phyloP scores from a whole-genome alignment of 2,888 invertebrate genomes.

The Pardosa pseudoannulata region DNA sequence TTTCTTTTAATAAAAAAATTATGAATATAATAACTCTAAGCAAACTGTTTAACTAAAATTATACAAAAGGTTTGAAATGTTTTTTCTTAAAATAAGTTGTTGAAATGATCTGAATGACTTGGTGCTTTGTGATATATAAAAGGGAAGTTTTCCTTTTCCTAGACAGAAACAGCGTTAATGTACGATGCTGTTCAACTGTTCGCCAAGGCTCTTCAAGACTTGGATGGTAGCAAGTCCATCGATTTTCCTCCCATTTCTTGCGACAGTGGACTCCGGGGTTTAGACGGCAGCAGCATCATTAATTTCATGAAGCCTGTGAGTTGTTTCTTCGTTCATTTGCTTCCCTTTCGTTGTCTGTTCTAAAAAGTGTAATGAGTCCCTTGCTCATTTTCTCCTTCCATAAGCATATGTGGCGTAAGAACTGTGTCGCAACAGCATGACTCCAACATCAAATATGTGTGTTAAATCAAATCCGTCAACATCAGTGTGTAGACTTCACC shows the following conservation, averaged over 20 bases:
- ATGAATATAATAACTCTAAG: too few relatives aligned
- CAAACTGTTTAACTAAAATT: too few relatives aligned
- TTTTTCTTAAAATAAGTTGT: too few relatives aligned
- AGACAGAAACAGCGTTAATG: conserved; percentile 97
- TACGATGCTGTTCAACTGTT: conserved; percentile 97
- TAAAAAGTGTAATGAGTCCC: neutral
- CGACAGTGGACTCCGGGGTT: conserved; percentile 81
- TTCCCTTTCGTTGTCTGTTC: neutral
- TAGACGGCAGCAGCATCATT: conserved; percentile 94
- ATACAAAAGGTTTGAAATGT: too few relatives aligned
- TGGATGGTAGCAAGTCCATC: conserved; percentile 84
- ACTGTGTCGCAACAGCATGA: conserved; percentile 5
- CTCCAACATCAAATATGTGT: conserved; percentile 12
- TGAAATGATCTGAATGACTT: too few relatives aligned
- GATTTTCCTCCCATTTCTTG: conserved; percentile 74
- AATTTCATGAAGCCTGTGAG: conserved; percentile 96
- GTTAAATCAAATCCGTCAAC: neutral
- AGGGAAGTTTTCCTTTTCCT: conserved; percentile 76
- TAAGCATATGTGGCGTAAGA: neutral
- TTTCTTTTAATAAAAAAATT: too few relatives aligned
- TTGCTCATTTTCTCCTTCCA: neutral
- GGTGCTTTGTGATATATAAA: conserved; percentile 6
- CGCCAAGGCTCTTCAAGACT: conserved; percentile 92
- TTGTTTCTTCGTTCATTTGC: neutral
- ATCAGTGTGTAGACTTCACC: neutral